Evolutionary conservation across 2,797 vertebrate genomes (phyloP), one percentile per base, ranked within the genome.

Genomic region (Enteromius argenteus): DNA sequence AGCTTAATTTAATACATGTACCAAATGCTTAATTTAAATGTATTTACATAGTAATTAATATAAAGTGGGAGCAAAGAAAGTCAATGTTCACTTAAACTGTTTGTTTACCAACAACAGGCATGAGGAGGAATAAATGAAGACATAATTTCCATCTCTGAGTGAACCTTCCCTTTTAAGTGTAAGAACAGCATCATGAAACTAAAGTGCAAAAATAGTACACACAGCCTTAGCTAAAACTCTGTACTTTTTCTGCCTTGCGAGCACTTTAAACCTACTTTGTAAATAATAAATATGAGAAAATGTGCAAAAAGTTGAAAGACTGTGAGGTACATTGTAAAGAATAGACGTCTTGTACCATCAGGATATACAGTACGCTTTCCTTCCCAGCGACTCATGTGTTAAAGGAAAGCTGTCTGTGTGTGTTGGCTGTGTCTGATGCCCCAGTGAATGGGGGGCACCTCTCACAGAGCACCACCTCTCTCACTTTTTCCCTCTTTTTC

Each of bases 401-500:
- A 81, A 72, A 81, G 42, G 56, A 81, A 82, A 51, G 58, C 58
- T 66, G 80, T 35, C 27, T 81, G 80, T 81, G 1, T 81, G n/a
- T 80, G 62, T 79, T 79, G 77, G 77, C 77, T 78, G 39, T 27
- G 46, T 69, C 37, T 72, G 68, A 81, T 35, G 68, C 53, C 68
- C 17, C 75, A 58, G 62, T 80, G 86, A 64, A 71, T 53, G 39
- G 37, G 67, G 79, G 89, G 72, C 78, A 73, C 88, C 88, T 90
- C 84, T 85, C 67, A 19, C n/a, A 46, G 37, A 64, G 58, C 23
- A 27, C 58, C 37, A 23, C 30, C 88, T 86, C 80, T 56, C 67
- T 82, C 81, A 51, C 79, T 78, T 88, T 78, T 73, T 53, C 74
- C 72, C 90, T 92, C 89, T 88, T 85, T 88, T 46, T 73, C 72